Evolutionary conservation across 2,888 invertebrate genomes (phyloP).

Genomic region (Amphiduros pacificus): DNA sequence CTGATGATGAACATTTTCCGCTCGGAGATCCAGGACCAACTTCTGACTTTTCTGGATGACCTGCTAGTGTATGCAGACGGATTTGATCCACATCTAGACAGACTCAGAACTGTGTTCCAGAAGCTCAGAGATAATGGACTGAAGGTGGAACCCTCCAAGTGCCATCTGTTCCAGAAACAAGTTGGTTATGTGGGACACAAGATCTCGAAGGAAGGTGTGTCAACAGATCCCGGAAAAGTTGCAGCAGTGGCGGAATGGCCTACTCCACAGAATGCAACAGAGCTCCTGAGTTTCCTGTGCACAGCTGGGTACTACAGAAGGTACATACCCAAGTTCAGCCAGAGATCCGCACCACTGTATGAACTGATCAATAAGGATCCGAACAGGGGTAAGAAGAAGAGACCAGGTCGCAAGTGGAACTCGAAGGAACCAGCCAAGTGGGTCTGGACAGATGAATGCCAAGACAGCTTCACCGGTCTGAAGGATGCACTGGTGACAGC

Average conservation of each 20-base stretch:
- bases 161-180: constrained; percentile 5
- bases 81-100: neutral
- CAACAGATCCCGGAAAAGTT: constrained; percentile 6
- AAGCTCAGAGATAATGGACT: neutral
- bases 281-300: neutral
- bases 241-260: neutral
- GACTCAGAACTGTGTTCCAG: neutral
- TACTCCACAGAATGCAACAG: neutral
- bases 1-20: neutral
- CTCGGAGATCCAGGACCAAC: neutral
- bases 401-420: neutral
- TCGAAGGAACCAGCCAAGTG: neutral
- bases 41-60: constrained; percentile 7
- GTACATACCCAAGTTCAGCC: neutral
- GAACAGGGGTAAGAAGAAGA: neutral
- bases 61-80: neutral
- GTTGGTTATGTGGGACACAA: constrained; percentile 3
- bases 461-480: neutral
- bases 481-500: neutral
- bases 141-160: constrained; percentile 5
- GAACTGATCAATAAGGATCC: neutral
- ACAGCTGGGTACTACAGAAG: neutral
- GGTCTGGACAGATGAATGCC: neutral
- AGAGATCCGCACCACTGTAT: neutral
- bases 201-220: constrained; percentile 2